Conservation (phyloP, 2,888 invertebrate genomes). For the Silvanus unidentatus region DNA sequence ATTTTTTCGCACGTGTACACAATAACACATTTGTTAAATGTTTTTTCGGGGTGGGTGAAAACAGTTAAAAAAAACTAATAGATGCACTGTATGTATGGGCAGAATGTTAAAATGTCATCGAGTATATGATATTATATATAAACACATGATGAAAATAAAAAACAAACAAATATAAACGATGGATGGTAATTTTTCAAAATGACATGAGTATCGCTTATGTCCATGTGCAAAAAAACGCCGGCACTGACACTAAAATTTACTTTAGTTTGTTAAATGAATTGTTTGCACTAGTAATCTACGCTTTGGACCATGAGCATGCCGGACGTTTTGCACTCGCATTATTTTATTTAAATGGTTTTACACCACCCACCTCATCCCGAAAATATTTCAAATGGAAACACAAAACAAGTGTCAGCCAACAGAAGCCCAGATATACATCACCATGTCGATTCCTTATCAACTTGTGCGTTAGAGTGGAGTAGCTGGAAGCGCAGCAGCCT, state of each 20-base stretch:
- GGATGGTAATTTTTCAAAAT: slow-evolving; percentile 27
- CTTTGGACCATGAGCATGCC: slow-evolving; percentile 10
- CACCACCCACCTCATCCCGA: slow-evolving; percentile 4
- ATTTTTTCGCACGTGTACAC: too few species aligned
- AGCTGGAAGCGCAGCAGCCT: too few species aligned
- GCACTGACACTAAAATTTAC: slow-evolving; percentile 28
- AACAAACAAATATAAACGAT: slow-evolving; percentile 13
- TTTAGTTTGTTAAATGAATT: slow-evolving; percentile 32
- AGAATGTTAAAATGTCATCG: slow-evolving; percentile 3
- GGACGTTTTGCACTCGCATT: slow-evolving; percentile 20
- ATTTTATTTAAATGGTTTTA: slow-evolving; percentile 24
- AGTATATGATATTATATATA: background rate
- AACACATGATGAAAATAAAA: slow-evolving; percentile 2
- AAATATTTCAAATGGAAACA: slow-evolving; percentile 14
- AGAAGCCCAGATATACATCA: background rate
- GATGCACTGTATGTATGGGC: too few species aligned
- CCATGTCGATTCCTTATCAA: background rate
- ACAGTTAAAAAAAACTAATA: too few species aligned
- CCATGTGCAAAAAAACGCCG: slow-evolving; percentile 7
- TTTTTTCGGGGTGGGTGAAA: too few species aligned
- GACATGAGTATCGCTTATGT: slow-evolving; percentile 25
- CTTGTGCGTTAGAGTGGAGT: too few species aligned
- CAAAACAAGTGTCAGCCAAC: background rate
- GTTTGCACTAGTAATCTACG: slow-evolving; percentile 33
- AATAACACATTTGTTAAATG: slow-evolving; percentile 5